A percentile compares a stretch with the other conserved stretches of the same genome.
Evolutionary conservation across 2,888 invertebrate genomes (phyloP).

Genomic region (Tortricodes alternella): DNA sequence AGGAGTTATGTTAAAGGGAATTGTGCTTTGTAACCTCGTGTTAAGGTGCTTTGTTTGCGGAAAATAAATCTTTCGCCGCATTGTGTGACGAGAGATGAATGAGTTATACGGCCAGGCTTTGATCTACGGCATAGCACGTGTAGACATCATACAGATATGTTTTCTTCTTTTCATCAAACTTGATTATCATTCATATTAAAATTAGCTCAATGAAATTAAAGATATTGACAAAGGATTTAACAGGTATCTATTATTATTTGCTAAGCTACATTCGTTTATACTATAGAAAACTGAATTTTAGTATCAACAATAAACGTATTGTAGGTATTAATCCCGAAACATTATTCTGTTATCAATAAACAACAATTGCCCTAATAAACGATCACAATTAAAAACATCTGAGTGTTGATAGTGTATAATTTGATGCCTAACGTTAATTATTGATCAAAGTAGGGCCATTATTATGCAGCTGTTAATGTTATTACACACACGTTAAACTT

Average conservation of each 20-base stretch:
- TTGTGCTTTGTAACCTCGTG: slow-evolving; percentile 1
- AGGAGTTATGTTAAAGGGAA: slow-evolving; percentile 1
- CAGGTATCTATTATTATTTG: too few relatives aligned
- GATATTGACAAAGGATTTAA: too few relatives aligned
- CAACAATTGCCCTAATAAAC: too few relatives aligned
- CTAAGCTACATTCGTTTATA: too few relatives aligned
- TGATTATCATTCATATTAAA: too few relatives aligned
- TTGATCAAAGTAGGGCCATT: background rate
- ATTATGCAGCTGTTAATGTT: background rate
- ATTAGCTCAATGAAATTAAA: too few relatives aligned
- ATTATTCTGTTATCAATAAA: too few relatives aligned
- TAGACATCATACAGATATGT: background rate
- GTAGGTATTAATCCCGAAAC: too few relatives aligned
- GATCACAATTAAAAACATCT: background rate
- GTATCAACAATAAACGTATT: too few relatives aligned
- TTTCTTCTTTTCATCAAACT: too few relatives aligned
- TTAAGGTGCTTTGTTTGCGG: slow-evolving; percentile 2
- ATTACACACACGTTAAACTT: background rate
- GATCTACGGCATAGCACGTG: background rate
- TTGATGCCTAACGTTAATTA: background rate
- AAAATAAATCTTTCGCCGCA: slow-evolving; percentile 5
- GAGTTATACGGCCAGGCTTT: slow-evolving; percentile 1
- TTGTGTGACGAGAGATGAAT: slow-evolving; percentile 23
- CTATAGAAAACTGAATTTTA: too few relatives aligned
- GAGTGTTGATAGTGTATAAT: background rate